Percentiles rank a stretch among this genome's conserved stretches.
phyloP scores from a whole-genome alignment of 2,888 invertebrate genomes.

The Cantharis lateralis region DNA sequence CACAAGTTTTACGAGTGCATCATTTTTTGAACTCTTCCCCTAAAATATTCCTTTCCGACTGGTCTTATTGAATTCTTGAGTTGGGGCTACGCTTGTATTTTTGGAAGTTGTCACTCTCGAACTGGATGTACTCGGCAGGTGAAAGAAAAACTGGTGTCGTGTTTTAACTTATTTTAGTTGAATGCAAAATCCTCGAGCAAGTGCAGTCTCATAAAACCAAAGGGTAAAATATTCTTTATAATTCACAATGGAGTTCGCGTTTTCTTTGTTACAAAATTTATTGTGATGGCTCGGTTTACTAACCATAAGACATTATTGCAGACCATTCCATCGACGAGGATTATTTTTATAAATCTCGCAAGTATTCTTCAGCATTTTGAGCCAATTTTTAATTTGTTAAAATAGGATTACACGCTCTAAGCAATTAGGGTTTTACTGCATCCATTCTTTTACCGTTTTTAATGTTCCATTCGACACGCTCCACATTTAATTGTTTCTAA shows the following conservation, averaged over 20 bases:
- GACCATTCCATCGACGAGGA: neutral
- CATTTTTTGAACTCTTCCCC: neutral
- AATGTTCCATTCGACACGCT: neutral
- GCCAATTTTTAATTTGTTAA: neutral
- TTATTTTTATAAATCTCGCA: neutral
- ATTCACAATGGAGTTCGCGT: neutral
- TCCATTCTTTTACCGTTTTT: neutral
- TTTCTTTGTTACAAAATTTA: neutral
- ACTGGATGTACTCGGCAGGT: neutral
- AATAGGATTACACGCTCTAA: neutral
- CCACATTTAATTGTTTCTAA: neutral
- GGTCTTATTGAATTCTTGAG: neutral
- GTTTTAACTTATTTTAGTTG: neutral
- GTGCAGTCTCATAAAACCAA: neutral
- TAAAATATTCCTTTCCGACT: neutral
- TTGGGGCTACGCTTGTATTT: neutral
- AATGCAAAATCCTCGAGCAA: neutral
- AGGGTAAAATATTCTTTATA: neutral
- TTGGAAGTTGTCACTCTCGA: neutral
- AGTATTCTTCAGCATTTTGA: neutral
- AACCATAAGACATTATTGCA: neutral
- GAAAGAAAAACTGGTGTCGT: neutral
- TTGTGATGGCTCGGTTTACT: neutral
- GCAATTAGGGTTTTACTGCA: neutral
- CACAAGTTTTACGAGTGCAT: neutral